phyloP scores from a whole-genome alignment of 2,888 invertebrate genomes.

The Osmoderma eremita region DNA sequence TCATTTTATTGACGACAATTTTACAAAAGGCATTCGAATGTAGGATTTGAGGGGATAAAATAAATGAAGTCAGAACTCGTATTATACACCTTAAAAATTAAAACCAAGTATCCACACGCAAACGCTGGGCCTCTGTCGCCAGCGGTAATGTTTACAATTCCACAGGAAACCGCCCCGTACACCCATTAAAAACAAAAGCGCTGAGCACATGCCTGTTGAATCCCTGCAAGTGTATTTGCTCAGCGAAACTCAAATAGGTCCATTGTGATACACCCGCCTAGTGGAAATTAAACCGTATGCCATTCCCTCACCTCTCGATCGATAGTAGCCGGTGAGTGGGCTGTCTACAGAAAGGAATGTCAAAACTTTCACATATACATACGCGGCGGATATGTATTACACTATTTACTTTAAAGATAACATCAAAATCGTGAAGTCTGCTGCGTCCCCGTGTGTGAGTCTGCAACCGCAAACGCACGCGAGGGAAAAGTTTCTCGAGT shows the following conservation, averaged over 20 bases:
- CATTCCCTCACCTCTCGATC: conserved; percentile 5
- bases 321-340: neutral
- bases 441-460: neutral
- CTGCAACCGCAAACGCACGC: neutral
- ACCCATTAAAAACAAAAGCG: neutral
- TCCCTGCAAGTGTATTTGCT: neutral
- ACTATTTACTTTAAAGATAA: conserved; percentile 31
- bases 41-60: too few species aligned
- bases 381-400: neutral
- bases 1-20: too few species aligned
- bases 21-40: too few species aligned
- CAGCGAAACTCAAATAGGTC: conserved; percentile 14
- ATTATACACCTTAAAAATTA: too few species aligned
- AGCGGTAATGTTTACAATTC: neutral
- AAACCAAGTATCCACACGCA: too few species aligned
- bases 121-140: neutral
- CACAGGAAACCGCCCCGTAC: neutral
- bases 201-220: neutral
- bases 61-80: too few species aligned
- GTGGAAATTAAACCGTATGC: neutral
- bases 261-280: conserved; percentile 1
- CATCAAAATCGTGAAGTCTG: neutral
- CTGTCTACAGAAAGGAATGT: neutral
- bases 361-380: conserved; percentile 5
- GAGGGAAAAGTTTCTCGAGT: too few species aligned